These are phyloP conservation scores for Myrmecophaga tridactyla DNA, from an alignment of 2,113 vertebrate genomes.

Conservation along the genomic window DNA sequence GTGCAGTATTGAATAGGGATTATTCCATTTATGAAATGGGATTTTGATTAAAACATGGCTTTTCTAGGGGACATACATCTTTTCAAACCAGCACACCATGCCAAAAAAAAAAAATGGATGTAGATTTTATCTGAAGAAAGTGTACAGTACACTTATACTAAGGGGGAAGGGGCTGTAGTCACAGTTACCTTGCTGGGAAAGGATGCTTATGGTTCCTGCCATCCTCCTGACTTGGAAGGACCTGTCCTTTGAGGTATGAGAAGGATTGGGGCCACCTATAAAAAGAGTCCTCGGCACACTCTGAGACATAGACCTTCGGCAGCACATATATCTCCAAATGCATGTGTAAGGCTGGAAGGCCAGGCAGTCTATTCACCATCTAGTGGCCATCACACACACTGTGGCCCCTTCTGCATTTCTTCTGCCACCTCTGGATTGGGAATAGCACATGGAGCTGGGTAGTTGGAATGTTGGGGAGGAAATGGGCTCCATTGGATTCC, in stretches of 20 bases:
- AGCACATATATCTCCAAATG: not conserved
- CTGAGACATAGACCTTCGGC: not conserved
- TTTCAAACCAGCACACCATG: too few relatives aligned
- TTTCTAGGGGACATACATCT: too few relatives aligned
- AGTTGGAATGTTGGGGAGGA: not conserved
- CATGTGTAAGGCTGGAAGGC: not conserved
- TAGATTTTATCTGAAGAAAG: not conserved
- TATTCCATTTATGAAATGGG: too few relatives aligned
- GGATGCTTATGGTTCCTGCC: not conserved
- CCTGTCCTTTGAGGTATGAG: not conserved
- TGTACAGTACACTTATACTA: not conserved
- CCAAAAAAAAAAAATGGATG: not conserved
- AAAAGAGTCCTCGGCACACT: not conserved
- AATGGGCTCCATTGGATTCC: not conserved
- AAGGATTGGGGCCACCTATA: not conserved
- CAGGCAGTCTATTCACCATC: not conserved
- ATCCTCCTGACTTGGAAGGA: not conserved
- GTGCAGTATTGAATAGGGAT: too few relatives aligned
- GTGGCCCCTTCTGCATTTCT: not conserved
- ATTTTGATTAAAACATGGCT: too few relatives aligned
- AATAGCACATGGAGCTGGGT: not conserved
- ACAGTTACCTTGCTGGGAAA: not conserved
- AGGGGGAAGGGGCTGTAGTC: not conserved
- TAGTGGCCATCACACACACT: not conserved
- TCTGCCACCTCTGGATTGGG: not conserved